These are phyloP conservation scores for Apeira syringaria DNA, from an alignment of 2,888 invertebrate species.

Conservation along the genomic window DNA sequence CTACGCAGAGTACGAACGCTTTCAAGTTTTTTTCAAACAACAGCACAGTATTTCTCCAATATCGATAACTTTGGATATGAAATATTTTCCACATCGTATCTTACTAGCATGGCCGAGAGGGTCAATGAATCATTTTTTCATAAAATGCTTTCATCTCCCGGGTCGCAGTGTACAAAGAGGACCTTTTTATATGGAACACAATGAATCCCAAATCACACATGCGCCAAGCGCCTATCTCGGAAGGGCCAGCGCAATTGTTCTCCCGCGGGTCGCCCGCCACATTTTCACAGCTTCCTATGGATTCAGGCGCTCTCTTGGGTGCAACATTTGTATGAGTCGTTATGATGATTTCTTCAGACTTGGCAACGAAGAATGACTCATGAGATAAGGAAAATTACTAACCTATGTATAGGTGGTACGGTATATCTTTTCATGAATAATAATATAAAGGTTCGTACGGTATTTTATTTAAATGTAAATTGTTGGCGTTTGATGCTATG, in stretches of 20 bases:
- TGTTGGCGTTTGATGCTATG: too few relatives aligned
- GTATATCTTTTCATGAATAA: too few relatives aligned
- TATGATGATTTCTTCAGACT: too few relatives aligned
- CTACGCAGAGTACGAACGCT: too few relatives aligned
- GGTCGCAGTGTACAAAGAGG: constrained; percentile 40
- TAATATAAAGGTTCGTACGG: too few relatives aligned
- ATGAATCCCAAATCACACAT: constrained; percentile 51
- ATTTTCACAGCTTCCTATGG: constrained; percentile 50
- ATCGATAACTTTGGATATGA: constrained; percentile 15
- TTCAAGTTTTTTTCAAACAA: constrained; percentile 42
- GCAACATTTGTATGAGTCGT: constrained; percentile 50
- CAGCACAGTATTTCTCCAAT: constrained; percentile 29
- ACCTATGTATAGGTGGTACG: too few relatives aligned
- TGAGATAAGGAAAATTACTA: too few relatives aligned
- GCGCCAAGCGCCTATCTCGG: constrained; percentile 43
- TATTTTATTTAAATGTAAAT: too few relatives aligned
- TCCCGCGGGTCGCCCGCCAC: constrained; percentile 44
- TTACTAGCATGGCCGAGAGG: too few relatives aligned
- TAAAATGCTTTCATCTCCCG: too few relatives aligned
- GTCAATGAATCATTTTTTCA: too few relatives aligned
- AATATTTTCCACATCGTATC: constrained; percentile 12
- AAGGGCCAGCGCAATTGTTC: constrained; percentile 45
- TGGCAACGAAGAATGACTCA: too few relatives aligned
- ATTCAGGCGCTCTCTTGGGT: constrained; percentile 35
- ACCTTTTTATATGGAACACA: constrained; percentile 47